Base-by-base conservation (phyloP, 2,113 vertebrate species). In the Salvelinus namaycush region DNA sequence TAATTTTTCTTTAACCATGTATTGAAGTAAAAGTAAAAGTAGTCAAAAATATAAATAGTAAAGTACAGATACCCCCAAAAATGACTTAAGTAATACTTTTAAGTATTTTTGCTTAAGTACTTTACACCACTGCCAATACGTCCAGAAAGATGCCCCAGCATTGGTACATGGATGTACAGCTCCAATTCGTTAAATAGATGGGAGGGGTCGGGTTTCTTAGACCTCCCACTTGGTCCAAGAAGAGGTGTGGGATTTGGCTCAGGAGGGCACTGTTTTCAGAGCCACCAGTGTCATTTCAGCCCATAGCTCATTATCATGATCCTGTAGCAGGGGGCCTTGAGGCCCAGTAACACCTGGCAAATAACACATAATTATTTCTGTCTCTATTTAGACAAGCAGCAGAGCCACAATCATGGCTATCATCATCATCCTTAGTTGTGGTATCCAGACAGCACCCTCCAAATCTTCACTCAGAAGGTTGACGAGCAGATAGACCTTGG, bases 131-230 rank as follows among this genome's bases (percentile, higher is more conserved):
- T 44, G 39, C 39, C 2, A 44, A 74, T 74, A 81, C 82, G 85
- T 74, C 86, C 74, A 80, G 75, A 70, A 81, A 66, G 83, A 83
- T 80, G 54, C 44, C 80, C 73, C 79, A 79, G 82, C 84, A 84
- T 3, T 14, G 14, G 49, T 51, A 51, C 39, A 39, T 39, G 39
- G 39, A 39, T 14, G 12, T 51, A 51, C n/a, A 83, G 81, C 8
- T 29, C 13, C 80, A 51, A 66, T 81, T 48, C 68, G 77, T 79
- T 71, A 74, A 77, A 76, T 76, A 74, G 48, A 31, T 66, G 18
- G 16, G 75, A 84, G 78, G 73, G 39, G 59, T 78, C 79, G 85
- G 72, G 79, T 86, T 49, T 18, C 18, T 9, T 75, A 73, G 74
- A 84, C 79, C 87, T 72, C 82, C 81, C 80, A 81, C 77, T 72